These are phyloP conservation scores for Lycophotia porphyrea DNA, from an alignment of 2,888 invertebrate genomes.

Conservation along the genomic window DNA sequence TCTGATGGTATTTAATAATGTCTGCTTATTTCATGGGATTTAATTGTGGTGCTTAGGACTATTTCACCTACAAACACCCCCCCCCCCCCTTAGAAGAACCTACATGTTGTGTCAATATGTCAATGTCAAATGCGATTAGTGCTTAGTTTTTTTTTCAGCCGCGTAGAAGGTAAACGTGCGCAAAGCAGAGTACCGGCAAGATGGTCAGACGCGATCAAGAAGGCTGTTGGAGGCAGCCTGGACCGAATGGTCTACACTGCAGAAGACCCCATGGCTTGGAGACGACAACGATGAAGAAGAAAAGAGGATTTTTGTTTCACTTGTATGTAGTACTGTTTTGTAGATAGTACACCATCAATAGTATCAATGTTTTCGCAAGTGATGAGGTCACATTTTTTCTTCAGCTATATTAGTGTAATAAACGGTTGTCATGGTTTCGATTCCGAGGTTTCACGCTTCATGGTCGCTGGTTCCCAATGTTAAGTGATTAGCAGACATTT, in stretches of 20 bases:
- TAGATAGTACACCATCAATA: conserved; percentile 18
- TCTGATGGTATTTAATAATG: not conserved
- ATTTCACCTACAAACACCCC: not conserved
- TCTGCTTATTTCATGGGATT: not conserved
- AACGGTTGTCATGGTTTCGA: conserved; percentile 69
- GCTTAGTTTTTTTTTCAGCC: not conserved
- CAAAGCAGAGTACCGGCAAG: not conserved
- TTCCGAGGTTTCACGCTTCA: conserved; percentile 71
- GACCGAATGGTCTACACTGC: not conserved
- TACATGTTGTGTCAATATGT: not conserved
- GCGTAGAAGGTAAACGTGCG: not conserved
- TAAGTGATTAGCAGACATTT: conserved; percentile 54
- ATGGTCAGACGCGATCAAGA: not conserved
- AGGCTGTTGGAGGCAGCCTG: not conserved
- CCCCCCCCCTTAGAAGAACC: not conserved
- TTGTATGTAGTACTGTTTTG: not conserved
- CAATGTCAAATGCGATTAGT: not conserved
- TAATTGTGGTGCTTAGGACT: not conserved
- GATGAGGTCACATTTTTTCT: conserved; percentile 66
- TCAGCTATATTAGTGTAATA: conserved; percentile 61
- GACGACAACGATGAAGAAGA: not conserved
- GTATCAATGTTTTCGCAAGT: conserved; percentile 54
- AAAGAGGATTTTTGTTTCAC: not conserved
- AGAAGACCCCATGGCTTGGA: not conserved
- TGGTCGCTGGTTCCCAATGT: conserved; percentile 67